Evolutionary conservation across 2,113 vertebrate genomes (phyloP).

Genomic region (Onychostruthus taczanowskii): DNA sequence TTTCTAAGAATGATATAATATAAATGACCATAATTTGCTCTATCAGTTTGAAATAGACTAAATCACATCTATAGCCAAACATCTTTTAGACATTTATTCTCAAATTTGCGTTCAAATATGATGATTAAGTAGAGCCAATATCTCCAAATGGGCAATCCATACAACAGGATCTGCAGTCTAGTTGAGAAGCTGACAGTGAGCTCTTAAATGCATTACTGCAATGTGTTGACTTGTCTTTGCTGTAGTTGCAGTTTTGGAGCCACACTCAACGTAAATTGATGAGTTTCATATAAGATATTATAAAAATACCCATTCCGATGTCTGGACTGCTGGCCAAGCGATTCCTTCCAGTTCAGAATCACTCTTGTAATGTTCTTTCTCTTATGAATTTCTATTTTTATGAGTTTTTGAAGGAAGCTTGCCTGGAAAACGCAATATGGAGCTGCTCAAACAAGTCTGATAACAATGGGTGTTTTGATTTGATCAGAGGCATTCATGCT

Average conservation of each 20-base stretch:
- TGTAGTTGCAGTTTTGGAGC: conserved; percentile 25
- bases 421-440: conserved; percentile 12
- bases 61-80: not conserved
- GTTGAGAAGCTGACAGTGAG: conserved; percentile 18
- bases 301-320: conserved; percentile 41
- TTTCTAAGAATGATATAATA: not conserved
- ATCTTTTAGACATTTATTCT: not conserved
- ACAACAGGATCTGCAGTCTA: conserved; percentile 12
- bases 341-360: conserved; percentile 11
- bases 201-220: conserved; percentile 1
- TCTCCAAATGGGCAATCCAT: not conserved
- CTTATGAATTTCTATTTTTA: conserved; percentile 66
- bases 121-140: not conserved
- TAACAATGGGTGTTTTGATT: conserved; percentile 15
- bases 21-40: not conserved
- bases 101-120: not conserved
- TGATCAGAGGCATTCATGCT: not conserved
- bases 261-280: conserved; percentile 49
- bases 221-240: conserved; percentile 20
- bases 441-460: conserved; percentile 39
- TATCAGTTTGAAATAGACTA: not conserved
- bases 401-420: conserved; percentile 44
- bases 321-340: conserved; percentile 47
- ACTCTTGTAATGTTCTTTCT: conserved; percentile 24
- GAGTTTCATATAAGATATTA: conserved; percentile 34